Base-by-base conservation (phyloP, 2,888 invertebrate genomes). In the Crossocerus cetratus region DNA sequence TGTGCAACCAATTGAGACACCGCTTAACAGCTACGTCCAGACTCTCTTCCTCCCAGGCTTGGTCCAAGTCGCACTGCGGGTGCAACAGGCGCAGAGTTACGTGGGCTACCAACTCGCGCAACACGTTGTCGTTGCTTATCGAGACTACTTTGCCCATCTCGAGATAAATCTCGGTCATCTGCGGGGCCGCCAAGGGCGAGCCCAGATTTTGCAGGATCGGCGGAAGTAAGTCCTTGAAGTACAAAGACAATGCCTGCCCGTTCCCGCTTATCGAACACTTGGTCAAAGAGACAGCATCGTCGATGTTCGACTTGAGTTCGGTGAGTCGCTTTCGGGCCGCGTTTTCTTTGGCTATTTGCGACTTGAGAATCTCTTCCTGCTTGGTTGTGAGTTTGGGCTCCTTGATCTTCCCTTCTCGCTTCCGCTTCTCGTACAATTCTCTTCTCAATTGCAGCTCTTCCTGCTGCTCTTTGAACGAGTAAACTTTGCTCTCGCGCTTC, bases 391-490 rank as follows among this genome's bases (percentile, higher is more conserved):
- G 90, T 83, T 94, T 93, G 0, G 94, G 93, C 56, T 94, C 94
- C 82, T 95, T 95, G 49, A 94, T 90, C 89, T 95, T 96, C 0
- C 97, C 97, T 84, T 96, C 95, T 70, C 93, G 93, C 32, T 94
- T 93, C 65, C 94, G 94, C 90, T 97, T 97, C 83, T 97, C 98
- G 83, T 98, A 98, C 20, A 98, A 91, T 91, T 99, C 98, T 73
- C 97, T 94, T n/a, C 96, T 92, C 65, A 99, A 91, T 87, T 98
- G 97, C 80, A 98, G 90, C 89, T 99, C 99, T 86, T 98, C 99
- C 86, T 98, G 92, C 89, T 99, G 99, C 75, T 99, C 99, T 88
- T 98, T 97, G 90, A 97, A 98, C 75, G 98, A 97, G 90, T 99
- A 99, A 1, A 95, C 96, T 91, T 98, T 99, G 90, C 97, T 99